These are phyloP conservation scores for Rallus crepitans DNA, from an alignment of 2,797 vertebrate species.

Conservation along the genomic window DNA sequence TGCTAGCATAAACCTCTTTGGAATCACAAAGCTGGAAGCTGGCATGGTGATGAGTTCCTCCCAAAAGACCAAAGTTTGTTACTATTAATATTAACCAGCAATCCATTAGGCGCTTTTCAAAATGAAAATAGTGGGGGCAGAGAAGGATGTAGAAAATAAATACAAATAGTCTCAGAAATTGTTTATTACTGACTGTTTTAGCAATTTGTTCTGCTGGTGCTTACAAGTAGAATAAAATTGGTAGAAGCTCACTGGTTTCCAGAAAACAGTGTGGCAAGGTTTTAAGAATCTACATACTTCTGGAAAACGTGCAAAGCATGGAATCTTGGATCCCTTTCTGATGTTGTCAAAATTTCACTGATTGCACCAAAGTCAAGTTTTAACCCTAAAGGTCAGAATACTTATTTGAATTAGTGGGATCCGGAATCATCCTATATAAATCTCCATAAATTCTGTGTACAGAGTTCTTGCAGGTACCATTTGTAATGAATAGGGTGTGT, in stretches of 20 bases:
- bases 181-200: neutral
- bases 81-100: slow-evolving; percentile 62
- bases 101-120: slow-evolving; percentile 62
- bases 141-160: neutral
- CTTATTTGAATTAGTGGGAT: neutral
- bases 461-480: neutral
- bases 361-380: neutral
- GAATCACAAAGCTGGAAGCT: slow-evolving; percentile 30
- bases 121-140: slow-evolving; percentile 12
- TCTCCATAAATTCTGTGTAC: neutral
- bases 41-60: slow-evolving; percentile 21
- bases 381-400: neutral
- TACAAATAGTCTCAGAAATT: slow-evolving; percentile 23
- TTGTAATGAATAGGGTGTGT: neutral
- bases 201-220: neutral
- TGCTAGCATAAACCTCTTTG: slow-evolving; percentile 30
- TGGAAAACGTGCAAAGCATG: neutral
- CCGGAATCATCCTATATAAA: neutral
- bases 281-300: neutral
- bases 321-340: neutral
- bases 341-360: neutral
- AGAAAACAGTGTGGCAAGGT: neutral
- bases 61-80: slow-evolving; percentile 23
- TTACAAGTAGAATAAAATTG: neutral
- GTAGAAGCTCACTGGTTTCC: neutral